Evolutionary conservation across 2,797 vertebrate species (phyloP), one percentile per base, ranked within the genome.

Genomic region (Agapornis canus): DNA sequence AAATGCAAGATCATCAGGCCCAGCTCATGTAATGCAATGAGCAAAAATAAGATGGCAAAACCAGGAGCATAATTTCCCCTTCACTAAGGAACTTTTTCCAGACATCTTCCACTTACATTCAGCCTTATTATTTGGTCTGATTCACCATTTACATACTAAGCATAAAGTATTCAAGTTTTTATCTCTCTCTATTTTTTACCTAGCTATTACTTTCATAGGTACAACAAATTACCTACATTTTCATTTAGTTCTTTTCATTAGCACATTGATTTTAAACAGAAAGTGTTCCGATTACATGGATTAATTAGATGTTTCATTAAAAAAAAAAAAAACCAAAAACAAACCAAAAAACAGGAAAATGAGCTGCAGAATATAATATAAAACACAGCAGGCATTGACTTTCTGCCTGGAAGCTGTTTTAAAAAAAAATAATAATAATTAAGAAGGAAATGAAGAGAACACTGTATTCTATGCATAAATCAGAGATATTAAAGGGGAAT

Each of bases 331-430:
- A 2, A 56, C 37, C 14, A 14, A 40, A 14, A 40, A 40, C 39
- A 40, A 40, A 52, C 12, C 52, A 85, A 82, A 81, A 39, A 1
- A 57, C 80, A 90, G 89, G 95, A 96, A 98, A 97, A 97, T 96
- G 96, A 98, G 95, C 97, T 97, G 92, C 96, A 90, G 91, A 91
- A 32, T 86, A 96, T 96, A 97, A 97, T 97, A 97, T 90, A 95
- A 97, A 97, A 97, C 96, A 96, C 97, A 98, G 97, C 97, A 97
- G 96, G 97, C 96, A 98, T 97, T 97, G 97, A 97, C 97, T 97
- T 97, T 98, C 95, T 98, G 97, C 96, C 89, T 94, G 49, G 87
- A 98, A 98, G 95, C 96, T 95, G 96, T 97, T 98, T 97, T 76
- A 90, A 97, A 57, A n/a, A n/a, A 98, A 96, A 97, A 97, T 94